These are phyloP conservation scores for Arbacia lixula DNA, from an alignment of 53 echinoderm and acorn worm genomes.

Conservation along the genomic window DNA sequence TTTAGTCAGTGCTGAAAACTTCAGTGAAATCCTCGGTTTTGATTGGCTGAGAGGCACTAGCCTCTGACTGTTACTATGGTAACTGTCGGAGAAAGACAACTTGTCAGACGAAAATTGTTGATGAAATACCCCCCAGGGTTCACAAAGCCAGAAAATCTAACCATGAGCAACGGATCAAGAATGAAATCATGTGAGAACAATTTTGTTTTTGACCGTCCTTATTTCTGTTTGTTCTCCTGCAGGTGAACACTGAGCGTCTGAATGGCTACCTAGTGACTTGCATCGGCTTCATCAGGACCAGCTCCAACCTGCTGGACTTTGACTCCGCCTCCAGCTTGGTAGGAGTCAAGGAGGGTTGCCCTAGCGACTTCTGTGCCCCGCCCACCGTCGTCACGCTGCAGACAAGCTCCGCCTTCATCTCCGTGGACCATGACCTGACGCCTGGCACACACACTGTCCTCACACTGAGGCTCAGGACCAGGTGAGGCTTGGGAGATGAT, in stretches of 20 bases:
- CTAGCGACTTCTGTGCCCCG: conserved; percentile 89
- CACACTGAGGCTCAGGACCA: conserved; percentile 83
- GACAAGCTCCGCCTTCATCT: conserved; percentile 72
- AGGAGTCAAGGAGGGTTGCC: conserved; percentile 90
- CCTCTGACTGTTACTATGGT: too few relatives aligned
- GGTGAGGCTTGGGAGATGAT: too few relatives aligned
- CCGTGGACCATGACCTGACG: conserved; percentile 73
- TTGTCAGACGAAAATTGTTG: too few relatives aligned
- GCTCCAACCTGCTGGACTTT: conserved; percentile 74
- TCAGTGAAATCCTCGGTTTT: too few relatives aligned
- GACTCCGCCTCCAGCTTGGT: conserved; percentile 68
- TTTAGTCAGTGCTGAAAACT: too few relatives aligned
- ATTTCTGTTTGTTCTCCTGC: background rate
- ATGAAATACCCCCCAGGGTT: too few relatives aligned
- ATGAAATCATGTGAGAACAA: too few relatives aligned
- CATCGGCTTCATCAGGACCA: conserved; percentile 82
- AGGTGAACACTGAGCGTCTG: conserved; percentile 94
- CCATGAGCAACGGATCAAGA: too few relatives aligned
- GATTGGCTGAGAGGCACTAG: too few relatives aligned
- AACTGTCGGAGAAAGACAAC: too few relatives aligned
- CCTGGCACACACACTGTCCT: conserved; percentile 91
- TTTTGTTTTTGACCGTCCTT: too few relatives aligned
- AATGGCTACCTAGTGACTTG: conserved; percentile 98
- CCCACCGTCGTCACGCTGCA: conserved; percentile 86
- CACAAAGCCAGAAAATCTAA: too few relatives aligned